Base-by-base conservation (phyloP, 2,888 invertebrate species). In the Eupithecia inturbata region DNA sequence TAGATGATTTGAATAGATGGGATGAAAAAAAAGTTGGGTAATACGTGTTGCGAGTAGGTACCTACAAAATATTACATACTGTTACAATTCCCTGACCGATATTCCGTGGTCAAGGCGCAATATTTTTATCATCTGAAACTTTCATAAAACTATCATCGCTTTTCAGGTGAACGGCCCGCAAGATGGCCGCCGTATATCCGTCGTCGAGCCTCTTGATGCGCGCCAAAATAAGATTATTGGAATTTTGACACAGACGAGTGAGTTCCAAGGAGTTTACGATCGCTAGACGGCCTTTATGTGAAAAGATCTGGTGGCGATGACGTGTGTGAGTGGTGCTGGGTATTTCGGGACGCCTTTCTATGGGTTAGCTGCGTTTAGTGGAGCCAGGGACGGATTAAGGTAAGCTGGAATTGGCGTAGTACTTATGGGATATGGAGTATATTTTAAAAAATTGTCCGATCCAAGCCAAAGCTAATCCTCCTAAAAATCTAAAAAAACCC, bases 141-240 rank as follows among this genome's bases (percentile, higher is more conserved):
- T 85, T 89, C 91, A 88, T 93, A 93, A 93, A 93, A 82, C 91
- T 84, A 89, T 94, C 94, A 86, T 88, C 93, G 86, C 86, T 80
- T 77, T 88, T 89, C 93, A 93, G 94, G 94, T 94, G 93, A 93
- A 93, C 89, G 94, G 88, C 93, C 94, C 88, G 85, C 91, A 89
- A 89, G 91, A 91, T 91, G 92, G 91, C 92, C 84, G 80, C 89
- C 91, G 91, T 94, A 92, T 91, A 90, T 94, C 94, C 86, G 85
- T 94, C 94, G 91, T 89, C 94, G 89, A 82, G 73, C 85, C 86
- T 88, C 91, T 92, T 94, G 92, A 93, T 92, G 93, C 92, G 91
- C 93, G 93, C 94, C 94, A 94, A 93, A 94, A 94, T 94, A 94
- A 94, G 92, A 92, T 93, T 91, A 91, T 91, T 89, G 92, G 92